Evolutionary conservation across 2,797 vertebrate genomes (phyloP), one percentile per base, ranked within the genome.

Genomic region (Lepidocolaptes lacrymiger): DNA sequence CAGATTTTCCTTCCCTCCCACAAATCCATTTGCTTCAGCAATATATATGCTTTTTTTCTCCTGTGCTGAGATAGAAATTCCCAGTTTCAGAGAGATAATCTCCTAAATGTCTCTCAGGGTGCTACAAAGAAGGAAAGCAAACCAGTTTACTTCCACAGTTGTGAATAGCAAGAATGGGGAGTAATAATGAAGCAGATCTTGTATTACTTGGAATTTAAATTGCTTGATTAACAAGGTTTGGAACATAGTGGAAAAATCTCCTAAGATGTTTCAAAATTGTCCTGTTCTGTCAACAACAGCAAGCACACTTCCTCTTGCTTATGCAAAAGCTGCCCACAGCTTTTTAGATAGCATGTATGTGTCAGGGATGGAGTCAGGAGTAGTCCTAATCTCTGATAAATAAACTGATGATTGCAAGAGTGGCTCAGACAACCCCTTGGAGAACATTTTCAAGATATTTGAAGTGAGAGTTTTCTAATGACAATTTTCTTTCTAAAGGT

Each of bases 21-120:
- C 68, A 91, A 92, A 89, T 91, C 78, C 79, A 74, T 89, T 94
- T 96, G 34, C 77, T 91, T 91, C 78, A 69, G 52, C 61, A 91
- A 63, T 64, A 61, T 13, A 10, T 49, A 43, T 32, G 26, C 15
- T 76, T 89, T 88, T 24, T 76, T 73, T 86, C 55, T 90, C 15
- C 58, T 48, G 36, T 52, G 39, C 20, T 71, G 67, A 94, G 56
- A 68, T 61, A 61, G 64, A 97, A 94, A 92, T 64, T 85, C 81
- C 71, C 77, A 28, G 4, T 85, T 91, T 87, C 41, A 89, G 41
- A 68, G 17, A 92, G 41, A 89, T 89, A 72, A 95, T 92, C 72
- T 93, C 24, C 49, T 92, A 91, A 91, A 64, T 51, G 58, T 82
- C 37, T 94, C 63, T 71, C 49, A 72, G 36, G 55, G 22, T 85